Percentiles rank a stretch among this genome's conserved stretches.
These are phyloP conservation scores for Actinia tenebrosa DNA, from an alignment of 64 coral and sea anemone species.

Conservation along the genomic window DNA sequence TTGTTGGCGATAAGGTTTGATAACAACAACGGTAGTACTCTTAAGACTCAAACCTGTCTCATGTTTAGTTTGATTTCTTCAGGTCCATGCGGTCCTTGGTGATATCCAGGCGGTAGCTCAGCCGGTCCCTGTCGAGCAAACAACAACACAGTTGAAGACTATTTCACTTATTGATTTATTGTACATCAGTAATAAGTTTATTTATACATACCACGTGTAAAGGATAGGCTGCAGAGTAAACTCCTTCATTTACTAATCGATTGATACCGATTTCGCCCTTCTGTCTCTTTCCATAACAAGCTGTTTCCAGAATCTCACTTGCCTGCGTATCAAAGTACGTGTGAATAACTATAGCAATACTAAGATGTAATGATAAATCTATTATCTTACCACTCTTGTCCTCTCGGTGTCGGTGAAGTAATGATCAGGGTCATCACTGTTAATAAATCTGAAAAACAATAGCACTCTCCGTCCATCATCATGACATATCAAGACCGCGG, in stretches of 20 bases:
- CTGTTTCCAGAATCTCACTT: conserved; percentile 96
- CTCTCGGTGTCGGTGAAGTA: conserved; percentile 94
- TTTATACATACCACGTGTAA: conserved; percentile 77
- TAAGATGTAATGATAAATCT: neutral
- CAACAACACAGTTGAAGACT: too few species aligned
- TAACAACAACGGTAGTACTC: neutral
- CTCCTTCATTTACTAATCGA: conserved; percentile 79
- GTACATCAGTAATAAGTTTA: too few species aligned
- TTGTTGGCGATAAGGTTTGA: neutral
- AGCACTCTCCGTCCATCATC: too few species aligned
- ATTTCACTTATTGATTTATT: neutral
- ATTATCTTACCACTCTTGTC: conserved; percentile 73
- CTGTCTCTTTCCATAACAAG: conserved; percentile 81
- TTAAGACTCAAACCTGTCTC: conserved; percentile 51
- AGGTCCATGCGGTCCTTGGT: conserved; percentile 59
- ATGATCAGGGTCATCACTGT: conserved; percentile 75
- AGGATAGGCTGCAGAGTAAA: conserved; percentile 84
- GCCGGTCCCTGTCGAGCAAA: conserved; percentile 53
- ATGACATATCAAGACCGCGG: too few species aligned
- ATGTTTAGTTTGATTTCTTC: conserved; percentile 76
- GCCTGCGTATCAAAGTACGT: conserved; percentile 27
- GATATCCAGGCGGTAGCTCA: conserved; percentile 62
- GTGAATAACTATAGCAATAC: neutral
- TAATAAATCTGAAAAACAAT: conserved; percentile 55
- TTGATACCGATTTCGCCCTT: conserved; percentile 96